Percentiles rank a stretch among this genome's conserved stretches.
These are phyloP conservation scores for Mythimna ferrago DNA, from an alignment of 2,888 invertebrate genomes.

Conservation along the genomic window DNA sequence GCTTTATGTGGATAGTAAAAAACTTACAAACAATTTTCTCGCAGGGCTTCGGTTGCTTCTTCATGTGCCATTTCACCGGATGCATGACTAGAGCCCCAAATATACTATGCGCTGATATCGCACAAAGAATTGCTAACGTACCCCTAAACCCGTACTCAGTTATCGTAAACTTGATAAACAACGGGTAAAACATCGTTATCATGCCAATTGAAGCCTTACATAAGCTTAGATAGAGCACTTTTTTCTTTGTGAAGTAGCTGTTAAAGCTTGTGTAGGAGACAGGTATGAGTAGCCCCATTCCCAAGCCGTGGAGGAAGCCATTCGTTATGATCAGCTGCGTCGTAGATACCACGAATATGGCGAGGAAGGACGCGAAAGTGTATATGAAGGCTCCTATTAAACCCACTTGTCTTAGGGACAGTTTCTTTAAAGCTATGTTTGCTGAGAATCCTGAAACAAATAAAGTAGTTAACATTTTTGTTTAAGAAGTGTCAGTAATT, in stretches of 20 bases:
- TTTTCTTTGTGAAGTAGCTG: constrained; percentile 93
- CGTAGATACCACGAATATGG: constrained; percentile 92
- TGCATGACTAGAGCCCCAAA: constrained; percentile 93
- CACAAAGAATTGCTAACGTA: constrained; percentile 92
- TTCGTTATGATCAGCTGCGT: constrained; percentile 92
- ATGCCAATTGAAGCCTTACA: constrained; percentile 93
- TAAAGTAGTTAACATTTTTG: neutral
- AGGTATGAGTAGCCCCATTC: constrained; percentile 94
- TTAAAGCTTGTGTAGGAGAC: constrained; percentile 94
- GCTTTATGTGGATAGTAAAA: constrained; percentile 28
- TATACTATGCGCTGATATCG: constrained; percentile 92
- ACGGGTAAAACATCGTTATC: constrained; percentile 92
- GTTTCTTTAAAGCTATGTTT: constrained; percentile 92
- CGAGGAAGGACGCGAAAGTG: constrained; percentile 91
- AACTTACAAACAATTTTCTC: constrained; percentile 86
- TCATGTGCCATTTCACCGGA: constrained; percentile 94
- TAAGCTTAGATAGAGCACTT: constrained; percentile 93
- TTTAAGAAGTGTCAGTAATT: neutral
- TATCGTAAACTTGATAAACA: constrained; percentile 92
- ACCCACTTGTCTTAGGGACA: constrained; percentile 92
- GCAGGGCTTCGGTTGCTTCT: constrained; percentile 82
- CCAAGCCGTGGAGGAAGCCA: constrained; percentile 92
- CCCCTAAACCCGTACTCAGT: constrained; percentile 93
- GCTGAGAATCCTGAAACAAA: constrained; percentile 92
- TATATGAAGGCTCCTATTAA: constrained; percentile 92